Evolutionary conservation across 1,140 invertebrate genomes (phyloP).

Genomic region (Penaeus indicus): DNA sequence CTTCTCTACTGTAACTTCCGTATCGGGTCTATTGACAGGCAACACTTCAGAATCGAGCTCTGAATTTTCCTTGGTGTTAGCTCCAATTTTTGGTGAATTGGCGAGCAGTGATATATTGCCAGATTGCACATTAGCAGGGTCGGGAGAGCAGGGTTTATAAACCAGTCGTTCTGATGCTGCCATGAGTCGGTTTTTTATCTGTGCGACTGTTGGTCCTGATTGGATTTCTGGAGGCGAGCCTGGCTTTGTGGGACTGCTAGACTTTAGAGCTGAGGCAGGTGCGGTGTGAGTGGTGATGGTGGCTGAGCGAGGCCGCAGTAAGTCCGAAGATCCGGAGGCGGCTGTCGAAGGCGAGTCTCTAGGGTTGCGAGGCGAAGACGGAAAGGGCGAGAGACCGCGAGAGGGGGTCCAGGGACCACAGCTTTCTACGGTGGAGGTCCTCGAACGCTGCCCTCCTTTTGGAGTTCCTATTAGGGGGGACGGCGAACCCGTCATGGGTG

Average conservation of each 20-base stretch:
- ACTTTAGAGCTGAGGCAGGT: not conserved
- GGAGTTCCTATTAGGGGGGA: constrained; percentile 44
- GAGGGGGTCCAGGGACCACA: constrained; percentile 21
- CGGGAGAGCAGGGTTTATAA: too few species aligned
- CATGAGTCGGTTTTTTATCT: not conserved
- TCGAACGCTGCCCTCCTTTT: constrained; percentile 27
- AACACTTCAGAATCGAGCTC: too few species aligned
- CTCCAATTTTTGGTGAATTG: too few species aligned
- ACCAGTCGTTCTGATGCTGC: too few species aligned
- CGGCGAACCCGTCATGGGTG: not conserved
- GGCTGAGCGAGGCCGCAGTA: constrained; percentile 25
- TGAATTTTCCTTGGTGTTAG: too few species aligned
- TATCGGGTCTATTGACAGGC: too few species aligned
- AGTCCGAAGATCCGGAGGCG: not conserved
- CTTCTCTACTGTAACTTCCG: too few species aligned
- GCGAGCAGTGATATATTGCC: too few species aligned
- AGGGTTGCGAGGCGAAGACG: not conserved
- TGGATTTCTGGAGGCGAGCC: constrained; percentile 9
- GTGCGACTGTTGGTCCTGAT: not conserved
- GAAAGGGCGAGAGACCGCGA: constrained; percentile 29
- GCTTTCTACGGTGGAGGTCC: constrained; percentile 45
- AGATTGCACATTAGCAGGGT: too few species aligned
- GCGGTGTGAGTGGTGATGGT: constrained; percentile 15
- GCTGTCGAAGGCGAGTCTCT: not conserved
- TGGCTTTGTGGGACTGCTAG: not conserved